These are phyloP conservation scores for Emys orbicularis DNA, from an alignment of 2,797 vertebrate species.

Conservation along the genomic window DNA sequence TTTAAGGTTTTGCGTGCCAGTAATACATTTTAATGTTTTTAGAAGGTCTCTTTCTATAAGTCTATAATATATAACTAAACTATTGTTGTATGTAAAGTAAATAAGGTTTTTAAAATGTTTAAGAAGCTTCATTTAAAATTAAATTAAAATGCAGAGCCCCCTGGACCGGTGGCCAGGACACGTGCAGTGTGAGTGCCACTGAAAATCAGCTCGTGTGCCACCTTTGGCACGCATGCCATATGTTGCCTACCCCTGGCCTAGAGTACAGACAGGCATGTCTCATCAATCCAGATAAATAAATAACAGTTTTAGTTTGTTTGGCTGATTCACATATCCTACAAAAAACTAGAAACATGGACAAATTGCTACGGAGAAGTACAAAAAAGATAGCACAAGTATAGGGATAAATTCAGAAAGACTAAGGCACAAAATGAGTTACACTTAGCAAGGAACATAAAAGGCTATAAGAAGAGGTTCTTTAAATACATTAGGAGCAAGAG, in stretches of 20 bases:
- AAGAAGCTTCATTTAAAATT: too few species aligned
- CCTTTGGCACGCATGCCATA: too few species aligned
- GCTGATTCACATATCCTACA: not conserved
- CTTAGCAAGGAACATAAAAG: not conserved
- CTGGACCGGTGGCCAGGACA: too few species aligned
- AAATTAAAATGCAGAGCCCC: too few species aligned
- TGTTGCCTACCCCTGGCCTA: not conserved
- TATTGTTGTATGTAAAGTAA: too few species aligned
- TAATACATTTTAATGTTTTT: too few species aligned
- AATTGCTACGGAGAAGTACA: not conserved
- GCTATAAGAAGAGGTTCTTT: not conserved
- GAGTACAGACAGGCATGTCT: fast-evolving
- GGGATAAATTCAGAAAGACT: not conserved
- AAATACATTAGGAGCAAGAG: not conserved
- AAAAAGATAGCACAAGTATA: not conserved
- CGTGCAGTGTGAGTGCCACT: too few species aligned
- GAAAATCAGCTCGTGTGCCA: too few species aligned
- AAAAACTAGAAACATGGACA: not conserved
- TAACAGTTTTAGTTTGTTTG: not conserved
- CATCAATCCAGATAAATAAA: not conserved
- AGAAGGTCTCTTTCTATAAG: too few species aligned
- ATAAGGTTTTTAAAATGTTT: too few species aligned
- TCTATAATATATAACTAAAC: too few species aligned
- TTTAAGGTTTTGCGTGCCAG: too few species aligned
- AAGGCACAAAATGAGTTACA: not conserved